A percentile compares a stretch with the other conserved stretches of the same genome.
Conservation (phyloP, 2,888 invertebrate genomes). For the Pristionchus japonicus region DNA sequence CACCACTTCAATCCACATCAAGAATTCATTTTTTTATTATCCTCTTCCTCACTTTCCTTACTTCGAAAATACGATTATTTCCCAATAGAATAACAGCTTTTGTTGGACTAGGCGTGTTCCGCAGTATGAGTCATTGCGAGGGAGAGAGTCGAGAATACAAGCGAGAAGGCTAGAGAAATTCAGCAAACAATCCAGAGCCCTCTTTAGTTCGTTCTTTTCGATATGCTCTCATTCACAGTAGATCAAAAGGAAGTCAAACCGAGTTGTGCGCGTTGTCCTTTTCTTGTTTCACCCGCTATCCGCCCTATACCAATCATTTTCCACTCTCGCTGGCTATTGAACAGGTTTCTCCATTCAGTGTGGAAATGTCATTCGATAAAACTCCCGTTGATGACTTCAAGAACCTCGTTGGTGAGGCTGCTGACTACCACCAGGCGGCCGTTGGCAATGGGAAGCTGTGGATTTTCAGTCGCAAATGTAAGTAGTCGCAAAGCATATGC, state of each 20-base stretch:
- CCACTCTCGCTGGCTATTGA: neutral
- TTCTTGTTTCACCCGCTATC: neutral
- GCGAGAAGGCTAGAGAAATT: slow-evolving; percentile 29
- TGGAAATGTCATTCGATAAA: slow-evolving; percentile 34
- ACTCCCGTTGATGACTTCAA: slow-evolving; percentile 22
- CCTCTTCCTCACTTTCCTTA: neutral
- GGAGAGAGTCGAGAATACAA: neutral
- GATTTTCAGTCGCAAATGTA: slow-evolving; percentile 50
- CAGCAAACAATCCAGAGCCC: slow-evolving; percentile 24
- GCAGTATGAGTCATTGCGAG: neutral
- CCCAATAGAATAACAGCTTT: slow-evolving; percentile 23
- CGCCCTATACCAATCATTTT: neutral
- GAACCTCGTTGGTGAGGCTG: neutral
- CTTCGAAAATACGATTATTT: neutral
- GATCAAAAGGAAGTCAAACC: slow-evolving; percentile 1
- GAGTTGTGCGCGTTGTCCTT: neutral
- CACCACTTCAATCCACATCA: neutral
- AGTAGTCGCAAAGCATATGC: slow-evolving; percentile 8
- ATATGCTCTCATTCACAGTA: neutral
- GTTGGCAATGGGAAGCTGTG: slow-evolving; percentile 48
- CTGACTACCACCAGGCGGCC: slow-evolving; percentile 47
- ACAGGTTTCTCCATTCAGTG: neutral
- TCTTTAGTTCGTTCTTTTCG: neutral
- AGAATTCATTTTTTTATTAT: neutral
- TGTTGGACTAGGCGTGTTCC: slow-evolving; percentile 38